phyloP scores from a whole-genome alignment of 2,888 invertebrate species.

The Eubasilissa splendida region DNA sequence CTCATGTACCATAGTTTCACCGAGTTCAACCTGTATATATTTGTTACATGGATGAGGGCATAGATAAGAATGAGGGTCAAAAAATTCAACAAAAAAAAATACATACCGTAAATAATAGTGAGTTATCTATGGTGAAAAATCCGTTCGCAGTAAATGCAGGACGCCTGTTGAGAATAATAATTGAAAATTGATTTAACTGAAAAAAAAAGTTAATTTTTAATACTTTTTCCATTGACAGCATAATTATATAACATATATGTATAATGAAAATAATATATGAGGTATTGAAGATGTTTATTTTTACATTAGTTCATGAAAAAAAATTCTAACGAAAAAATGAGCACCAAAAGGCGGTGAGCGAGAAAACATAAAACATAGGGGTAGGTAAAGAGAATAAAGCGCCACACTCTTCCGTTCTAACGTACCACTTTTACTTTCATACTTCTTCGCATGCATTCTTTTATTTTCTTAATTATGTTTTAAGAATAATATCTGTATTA shows the following conservation, averaged over 20 bases:
- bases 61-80: neutral
- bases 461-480: neutral
- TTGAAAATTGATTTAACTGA: constrained; percentile 19
- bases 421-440: no score
- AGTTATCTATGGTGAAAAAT: constrained; percentile 37
- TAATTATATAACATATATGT: no score
- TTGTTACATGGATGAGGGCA: neutral
- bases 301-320: no score
- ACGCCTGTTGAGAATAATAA: constrained; percentile 14
- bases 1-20: no score
- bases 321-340: no score
- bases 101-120: constrained; percentile 37
- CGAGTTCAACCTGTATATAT: neutral
- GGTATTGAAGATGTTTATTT: no score
- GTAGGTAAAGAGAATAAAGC: neutral
- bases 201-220: neutral
- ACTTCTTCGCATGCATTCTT: neutral
- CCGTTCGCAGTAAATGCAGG: constrained; percentile 27
- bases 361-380: no score
- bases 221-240: neutral
- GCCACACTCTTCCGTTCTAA: neutral
- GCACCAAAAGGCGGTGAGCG: no score
- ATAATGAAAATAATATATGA: no score
- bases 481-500: no score
- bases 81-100: neutral